Base-by-base conservation (phyloP, 2,113 vertebrate genomes). In the Drymodes brunneopygia region DNA sequence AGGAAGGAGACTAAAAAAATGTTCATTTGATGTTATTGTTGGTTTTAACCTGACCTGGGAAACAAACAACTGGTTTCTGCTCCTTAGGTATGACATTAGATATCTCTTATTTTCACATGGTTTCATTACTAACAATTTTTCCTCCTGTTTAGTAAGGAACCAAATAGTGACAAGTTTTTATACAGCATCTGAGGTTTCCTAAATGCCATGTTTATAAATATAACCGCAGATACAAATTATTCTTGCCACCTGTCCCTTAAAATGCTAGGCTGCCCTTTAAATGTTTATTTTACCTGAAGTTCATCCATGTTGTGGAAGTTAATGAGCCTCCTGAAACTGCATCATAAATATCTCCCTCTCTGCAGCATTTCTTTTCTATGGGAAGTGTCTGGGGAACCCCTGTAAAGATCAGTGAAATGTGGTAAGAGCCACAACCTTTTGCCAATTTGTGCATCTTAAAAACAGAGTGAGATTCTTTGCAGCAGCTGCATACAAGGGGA, bases 121-220 rank as follows among this genome's bases (percentile, higher is more conserved):
- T 72, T 73, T 86, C 86, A 29, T 64, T 51, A 74, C 33, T n/a
- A 75, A n/a, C 56, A 64, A 38, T 57, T 95, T 72, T 86, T 85
- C 70, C 58, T 81, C 90, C 47, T 33, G 23, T 90, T 96, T 83
- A 94, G 51, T 93, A 86, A 97, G 69, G 70, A 96, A 62, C 53
- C 81, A 86, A 86, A 69, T 3, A 75, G 67, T 54, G 60, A 66
- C 29, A 65, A 48, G 29, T 24, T 67, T 91, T 70, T 57, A n/a
- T 74, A 74, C 33, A 69, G 50, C 51, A 67, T 86, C 67, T 82
- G 47, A 88, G 58, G 51, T 47, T 93, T 82, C 80, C 67, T 86
- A 90, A 92, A 95, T 72, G 75, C 80, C 94, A 78, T 85, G 89
- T 92, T 96, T 96, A 97, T 89, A 97, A 96, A 95, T 25, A 54